Percentiles rank a stretch among this genome's conserved stretches.
Evolutionary conservation across 2,888 invertebrate species (phyloP).

Genomic region (Baronia brevicornis): DNA sequence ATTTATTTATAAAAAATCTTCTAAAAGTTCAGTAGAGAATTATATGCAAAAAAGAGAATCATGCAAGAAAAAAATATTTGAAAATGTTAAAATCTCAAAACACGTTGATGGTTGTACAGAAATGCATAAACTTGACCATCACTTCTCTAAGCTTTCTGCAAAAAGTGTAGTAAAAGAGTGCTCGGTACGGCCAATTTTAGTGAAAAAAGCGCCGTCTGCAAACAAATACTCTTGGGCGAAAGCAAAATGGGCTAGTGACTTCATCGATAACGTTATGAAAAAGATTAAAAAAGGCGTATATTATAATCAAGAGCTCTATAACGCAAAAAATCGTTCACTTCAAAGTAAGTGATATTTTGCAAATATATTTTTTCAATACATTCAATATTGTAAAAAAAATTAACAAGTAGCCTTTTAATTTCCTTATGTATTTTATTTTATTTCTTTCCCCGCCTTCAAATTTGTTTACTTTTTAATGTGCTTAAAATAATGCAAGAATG

Average conservation of each 20-base stretch:
- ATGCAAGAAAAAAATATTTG: no score
- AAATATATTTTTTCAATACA: no score
- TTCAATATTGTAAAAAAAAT: no score
- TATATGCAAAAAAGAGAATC: neutral
- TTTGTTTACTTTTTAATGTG: no score
- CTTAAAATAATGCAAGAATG: no score
- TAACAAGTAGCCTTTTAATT: no score
- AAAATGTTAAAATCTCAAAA: no score
- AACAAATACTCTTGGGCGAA: constrained; percentile 37
- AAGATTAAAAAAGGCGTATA: constrained; percentile 54
- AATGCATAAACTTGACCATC: neutral
- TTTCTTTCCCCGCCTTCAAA: no score
- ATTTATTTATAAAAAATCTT: constrained; percentile 40
- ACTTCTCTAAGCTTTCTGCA: neutral
- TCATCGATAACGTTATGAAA: constrained; percentile 56
- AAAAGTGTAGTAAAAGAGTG: constrained; percentile 17
- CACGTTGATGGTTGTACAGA: constrained; percentile 8
- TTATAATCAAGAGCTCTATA: constrained; percentile 36
- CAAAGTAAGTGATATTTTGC: no score
- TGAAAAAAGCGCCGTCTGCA: neutral
- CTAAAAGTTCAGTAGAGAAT: constrained; percentile 15
- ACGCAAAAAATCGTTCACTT: no score
- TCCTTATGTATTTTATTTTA: no score
- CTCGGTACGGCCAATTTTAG: neutral
- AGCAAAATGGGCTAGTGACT: constrained; percentile 51